phyloP scores from a whole-genome alignment of 1,140 invertebrate genomes.

The Pseudomyrmex pallidus region DNA sequence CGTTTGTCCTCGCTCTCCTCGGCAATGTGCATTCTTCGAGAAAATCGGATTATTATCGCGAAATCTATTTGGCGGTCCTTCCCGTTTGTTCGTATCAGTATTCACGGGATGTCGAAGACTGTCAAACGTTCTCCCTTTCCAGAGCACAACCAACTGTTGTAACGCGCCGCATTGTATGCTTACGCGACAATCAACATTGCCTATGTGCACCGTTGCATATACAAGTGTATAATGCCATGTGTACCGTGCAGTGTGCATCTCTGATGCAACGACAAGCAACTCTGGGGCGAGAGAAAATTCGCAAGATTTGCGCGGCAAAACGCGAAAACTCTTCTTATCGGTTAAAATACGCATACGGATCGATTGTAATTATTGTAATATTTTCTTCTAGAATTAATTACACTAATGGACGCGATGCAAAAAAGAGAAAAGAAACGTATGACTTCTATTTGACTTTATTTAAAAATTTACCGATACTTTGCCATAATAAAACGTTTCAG shows the following conservation, averaged over 20 bases:
- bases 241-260: slow-evolving; percentile 46
- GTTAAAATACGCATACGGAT: background rate
- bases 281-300: slow-evolving; percentile 30
- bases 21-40: slow-evolving; percentile 33
- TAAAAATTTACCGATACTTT: background rate
- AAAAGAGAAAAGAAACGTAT: background rate
- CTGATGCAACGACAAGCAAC: slow-evolving; percentile 32
- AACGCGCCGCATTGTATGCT: slow-evolving; percentile 77
- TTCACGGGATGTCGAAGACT: slow-evolving; percentile 68
- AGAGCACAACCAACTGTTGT: slow-evolving; percentile 66
- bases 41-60: slow-evolving; percentile 72
- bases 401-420: too few relatives aligned
- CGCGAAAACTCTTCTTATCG: background rate
- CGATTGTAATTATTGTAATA: background rate
- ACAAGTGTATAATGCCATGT: slow-evolving; percentile 72
- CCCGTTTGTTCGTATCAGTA: slow-evolving; percentile 65
- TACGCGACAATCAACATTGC: slow-evolving; percentile 79
- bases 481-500: background rate
- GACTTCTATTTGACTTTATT: background rate
- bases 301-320: slow-evolving; percentile 16
- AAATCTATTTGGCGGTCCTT: slow-evolving; percentile 52
- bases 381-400: too few relatives aligned
- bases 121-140: slow-evolving; percentile 63
- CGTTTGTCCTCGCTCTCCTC: background rate
- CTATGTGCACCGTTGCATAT: slow-evolving; percentile 74